Evolutionary conservation across 2,113 vertebrate species (phyloP).

Genomic region (Lamprologus tigripictilis): DNA sequence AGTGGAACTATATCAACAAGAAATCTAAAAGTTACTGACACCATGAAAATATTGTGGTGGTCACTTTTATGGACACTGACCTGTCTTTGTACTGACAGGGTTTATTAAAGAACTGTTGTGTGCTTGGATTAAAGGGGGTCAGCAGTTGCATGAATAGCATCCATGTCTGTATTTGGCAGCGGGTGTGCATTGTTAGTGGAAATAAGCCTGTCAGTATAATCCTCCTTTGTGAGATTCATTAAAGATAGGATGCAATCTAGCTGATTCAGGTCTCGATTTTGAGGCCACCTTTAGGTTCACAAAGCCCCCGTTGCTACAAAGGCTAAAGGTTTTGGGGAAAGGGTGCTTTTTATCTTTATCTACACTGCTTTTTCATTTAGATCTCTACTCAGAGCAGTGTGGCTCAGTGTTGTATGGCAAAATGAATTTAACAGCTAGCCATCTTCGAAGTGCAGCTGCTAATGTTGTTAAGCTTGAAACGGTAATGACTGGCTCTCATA

Average conservation of each 20-base stretch:
- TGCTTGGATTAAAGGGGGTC: slow-evolving; percentile 5
- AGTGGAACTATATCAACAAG: background rate
- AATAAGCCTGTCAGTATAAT: slow-evolving; percentile 64
- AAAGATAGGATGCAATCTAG: slow-evolving; percentile 54
- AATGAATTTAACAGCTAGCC: background rate
- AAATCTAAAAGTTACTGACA: background rate
- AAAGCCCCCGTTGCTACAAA: slow-evolving; percentile 49
- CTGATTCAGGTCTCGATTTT: slow-evolving; percentile 46
- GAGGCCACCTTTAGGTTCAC: slow-evolving; percentile 12
- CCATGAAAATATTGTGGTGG: background rate
- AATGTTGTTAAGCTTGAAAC: background rate
- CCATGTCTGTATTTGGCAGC: slow-evolving; percentile 31
- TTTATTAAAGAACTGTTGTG: slow-evolving; percentile 4
- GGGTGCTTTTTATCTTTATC: slow-evolving; percentile 37
- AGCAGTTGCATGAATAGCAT: slow-evolving; percentile 3
- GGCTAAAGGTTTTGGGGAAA: slow-evolving; percentile 10
- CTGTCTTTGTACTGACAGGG: background rate
- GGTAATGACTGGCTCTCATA: background rate
- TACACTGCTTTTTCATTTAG: background rate
- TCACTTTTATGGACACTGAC: background rate
- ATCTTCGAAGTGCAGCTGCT: background rate
- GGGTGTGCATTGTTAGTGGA: slow-evolving; percentile 56
- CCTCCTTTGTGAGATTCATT: slow-evolving; percentile 57
- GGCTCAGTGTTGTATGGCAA: background rate
- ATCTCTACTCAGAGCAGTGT: background rate